Evolutionary conservation across 2,113 vertebrate genomes (phyloP).

Genomic region (Ptilorrhoa leucosticta): DNA sequence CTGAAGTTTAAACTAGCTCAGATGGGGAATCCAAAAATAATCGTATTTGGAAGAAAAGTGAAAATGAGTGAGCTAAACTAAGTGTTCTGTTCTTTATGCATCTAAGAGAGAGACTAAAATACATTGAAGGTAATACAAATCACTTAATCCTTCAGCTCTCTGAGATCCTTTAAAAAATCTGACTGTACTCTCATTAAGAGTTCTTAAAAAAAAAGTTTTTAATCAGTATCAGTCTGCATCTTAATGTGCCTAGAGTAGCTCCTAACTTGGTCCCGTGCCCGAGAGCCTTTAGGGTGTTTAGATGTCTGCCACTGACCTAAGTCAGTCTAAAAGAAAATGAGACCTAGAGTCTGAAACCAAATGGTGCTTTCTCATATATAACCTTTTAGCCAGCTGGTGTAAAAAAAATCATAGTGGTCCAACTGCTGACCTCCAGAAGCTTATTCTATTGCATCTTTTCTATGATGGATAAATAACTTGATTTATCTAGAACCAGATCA

Average conservation of each 20-base stretch:
- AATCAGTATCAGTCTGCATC: background rate
- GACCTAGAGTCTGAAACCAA: background rate
- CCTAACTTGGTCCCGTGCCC: background rate
- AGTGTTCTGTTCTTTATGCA: background rate
- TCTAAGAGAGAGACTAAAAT: background rate
- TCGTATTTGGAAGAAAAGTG: accelerated
- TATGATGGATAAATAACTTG: background rate
- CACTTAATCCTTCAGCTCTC: background rate
- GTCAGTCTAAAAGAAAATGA: background rate
- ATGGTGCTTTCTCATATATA: background rate
- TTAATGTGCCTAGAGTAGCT: background rate
- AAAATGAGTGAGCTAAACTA: background rate
- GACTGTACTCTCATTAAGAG: background rate
- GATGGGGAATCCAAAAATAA: background rate
- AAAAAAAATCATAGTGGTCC: background rate
- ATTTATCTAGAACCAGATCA: background rate
- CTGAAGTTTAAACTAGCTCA: background rate
- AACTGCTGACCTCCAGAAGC: background rate
- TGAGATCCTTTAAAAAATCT: background rate
- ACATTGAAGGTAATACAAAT: background rate
- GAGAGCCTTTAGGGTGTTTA: background rate
- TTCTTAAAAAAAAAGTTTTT: background rate
- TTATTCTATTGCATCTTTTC: background rate
- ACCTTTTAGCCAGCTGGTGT: background rate
- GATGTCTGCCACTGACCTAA: background rate